A percentile compares a stretch with the other conserved stretches of the same genome.
These are phyloP conservation scores for Pilophorus perplexus DNA, from an alignment of 2,888 invertebrate species.

Conservation along the genomic window DNA sequence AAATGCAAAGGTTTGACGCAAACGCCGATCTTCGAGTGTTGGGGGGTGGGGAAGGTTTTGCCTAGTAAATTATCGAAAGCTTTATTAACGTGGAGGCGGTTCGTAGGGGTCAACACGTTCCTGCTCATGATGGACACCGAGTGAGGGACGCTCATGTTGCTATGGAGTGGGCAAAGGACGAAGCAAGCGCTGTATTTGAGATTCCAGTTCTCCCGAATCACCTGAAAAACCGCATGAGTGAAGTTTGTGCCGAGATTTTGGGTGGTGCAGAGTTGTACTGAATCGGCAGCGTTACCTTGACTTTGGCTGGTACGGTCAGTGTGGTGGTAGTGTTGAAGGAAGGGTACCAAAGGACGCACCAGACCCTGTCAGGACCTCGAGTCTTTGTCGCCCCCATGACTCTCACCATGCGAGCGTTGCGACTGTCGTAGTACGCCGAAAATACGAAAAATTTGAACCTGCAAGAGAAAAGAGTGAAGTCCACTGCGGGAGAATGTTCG, in stretches of 20 bases:
- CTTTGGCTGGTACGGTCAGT: constrained; percentile 47
- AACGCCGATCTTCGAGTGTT: constrained; percentile 61
- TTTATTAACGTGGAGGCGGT: constrained; percentile 64
- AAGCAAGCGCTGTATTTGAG: constrained; percentile 88
- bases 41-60: constrained; percentile 52
- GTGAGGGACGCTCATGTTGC: constrained; percentile 61
- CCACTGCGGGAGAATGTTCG: no score
- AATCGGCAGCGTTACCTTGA: constrained; percentile 66
- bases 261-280: no score
- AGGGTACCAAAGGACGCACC: constrained; percentile 75
- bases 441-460: constrained; percentile 88
- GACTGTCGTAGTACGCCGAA: constrained; percentile 82
- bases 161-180: constrained; percentile 73
- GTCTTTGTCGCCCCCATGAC: constrained; percentile 88
- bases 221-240: constrained; percentile 53
- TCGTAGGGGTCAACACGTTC: constrained; percentile 63
- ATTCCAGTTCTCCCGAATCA: constrained; percentile 91
- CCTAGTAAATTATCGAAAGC: constrained; percentile 49
- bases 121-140: constrained; percentile 70
- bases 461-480: background rate
- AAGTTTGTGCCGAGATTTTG: no score
- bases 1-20: constrained; percentile 91
- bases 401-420: constrained; percentile 67
- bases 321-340: constrained; percentile 44
- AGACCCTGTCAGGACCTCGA: constrained; percentile 74